These are phyloP conservation scores for Lamprotornis superbus DNA, from an alignment of 2,113 vertebrate genomes.

Conservation along the genomic window DNA sequence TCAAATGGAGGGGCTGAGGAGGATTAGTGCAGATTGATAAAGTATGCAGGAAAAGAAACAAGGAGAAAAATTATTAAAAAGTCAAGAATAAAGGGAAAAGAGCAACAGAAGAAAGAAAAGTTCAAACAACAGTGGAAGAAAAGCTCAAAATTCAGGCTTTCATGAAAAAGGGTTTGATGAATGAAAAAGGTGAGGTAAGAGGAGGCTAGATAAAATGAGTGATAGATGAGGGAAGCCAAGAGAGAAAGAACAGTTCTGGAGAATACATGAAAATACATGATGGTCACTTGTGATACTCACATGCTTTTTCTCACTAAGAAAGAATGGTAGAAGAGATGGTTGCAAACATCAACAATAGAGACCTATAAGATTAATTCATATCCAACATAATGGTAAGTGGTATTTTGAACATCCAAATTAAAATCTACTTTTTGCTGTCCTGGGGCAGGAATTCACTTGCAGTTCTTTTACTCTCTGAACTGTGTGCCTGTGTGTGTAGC, in stretches of 20 bases:
- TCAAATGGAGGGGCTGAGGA: neutral
- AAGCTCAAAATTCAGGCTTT: neutral
- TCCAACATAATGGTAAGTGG: neutral
- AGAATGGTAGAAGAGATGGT: neutral
- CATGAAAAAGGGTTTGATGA: neutral
- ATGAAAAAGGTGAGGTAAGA: neutral
- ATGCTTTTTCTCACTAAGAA: neutral
- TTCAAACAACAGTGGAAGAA: neutral
- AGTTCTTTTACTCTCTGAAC: neutral
- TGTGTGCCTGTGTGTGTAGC: neutral
- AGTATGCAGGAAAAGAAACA: neutral
- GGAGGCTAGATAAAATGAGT: neutral
- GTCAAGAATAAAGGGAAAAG: neutral
- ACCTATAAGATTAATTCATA: neutral
- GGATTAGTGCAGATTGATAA: neutral
- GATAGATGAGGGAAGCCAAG: neutral
- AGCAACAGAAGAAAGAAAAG: neutral
- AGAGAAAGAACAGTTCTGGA: neutral
- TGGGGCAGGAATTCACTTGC: neutral
- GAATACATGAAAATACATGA: neutral
- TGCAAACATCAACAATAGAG: neutral
- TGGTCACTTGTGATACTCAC: neutral
- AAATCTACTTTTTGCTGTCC: neutral
- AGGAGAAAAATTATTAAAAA: neutral
- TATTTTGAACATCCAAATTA: neutral